These are phyloP conservation scores for Galendromus occidentalis DNA, from an alignment of 1,140 invertebrate species.

Conservation along the genomic window DNA sequence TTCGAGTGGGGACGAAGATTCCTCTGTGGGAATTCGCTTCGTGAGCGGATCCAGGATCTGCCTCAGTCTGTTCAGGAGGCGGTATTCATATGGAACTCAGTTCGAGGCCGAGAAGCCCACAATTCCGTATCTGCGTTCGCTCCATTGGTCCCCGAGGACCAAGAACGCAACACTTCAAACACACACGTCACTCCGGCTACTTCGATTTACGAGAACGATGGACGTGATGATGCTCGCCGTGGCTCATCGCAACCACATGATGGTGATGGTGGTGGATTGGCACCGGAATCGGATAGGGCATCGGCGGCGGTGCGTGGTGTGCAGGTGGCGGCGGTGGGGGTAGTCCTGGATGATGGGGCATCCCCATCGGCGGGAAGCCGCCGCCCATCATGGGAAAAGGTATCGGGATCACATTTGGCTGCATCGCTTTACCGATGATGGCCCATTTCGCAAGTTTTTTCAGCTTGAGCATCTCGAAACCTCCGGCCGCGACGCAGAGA, in stretches of 20 bases:
- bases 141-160: too few relatives aligned
- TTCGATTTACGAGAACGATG: background rate
- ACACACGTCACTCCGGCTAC: too few relatives aligned
- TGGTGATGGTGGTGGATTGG: constrained; percentile 1
- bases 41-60: too few relatives aligned
- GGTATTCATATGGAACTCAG: too few relatives aligned
- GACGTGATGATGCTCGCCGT: background rate
- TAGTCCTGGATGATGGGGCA: background rate
- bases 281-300: background rate
- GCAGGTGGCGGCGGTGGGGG: background rate
- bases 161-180: too few relatives aligned
- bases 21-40: too few relatives aligned
- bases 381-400: background rate
- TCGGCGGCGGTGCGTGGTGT: background rate
- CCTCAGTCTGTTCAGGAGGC: too few relatives aligned
- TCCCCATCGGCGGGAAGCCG: background rate
- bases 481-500: background rate
- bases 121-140: too few relatives aligned
- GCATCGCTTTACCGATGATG: constrained; percentile 2
- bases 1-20: too few relatives aligned
- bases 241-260: background rate
- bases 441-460: constrained; percentile 4
- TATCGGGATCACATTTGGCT: background rate
- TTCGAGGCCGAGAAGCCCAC: too few relatives aligned
- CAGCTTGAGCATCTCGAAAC: constrained; percentile 3